Conservation (phyloP, 2,888 invertebrate genomes). For the Amphimallon solstitiale region DNA sequence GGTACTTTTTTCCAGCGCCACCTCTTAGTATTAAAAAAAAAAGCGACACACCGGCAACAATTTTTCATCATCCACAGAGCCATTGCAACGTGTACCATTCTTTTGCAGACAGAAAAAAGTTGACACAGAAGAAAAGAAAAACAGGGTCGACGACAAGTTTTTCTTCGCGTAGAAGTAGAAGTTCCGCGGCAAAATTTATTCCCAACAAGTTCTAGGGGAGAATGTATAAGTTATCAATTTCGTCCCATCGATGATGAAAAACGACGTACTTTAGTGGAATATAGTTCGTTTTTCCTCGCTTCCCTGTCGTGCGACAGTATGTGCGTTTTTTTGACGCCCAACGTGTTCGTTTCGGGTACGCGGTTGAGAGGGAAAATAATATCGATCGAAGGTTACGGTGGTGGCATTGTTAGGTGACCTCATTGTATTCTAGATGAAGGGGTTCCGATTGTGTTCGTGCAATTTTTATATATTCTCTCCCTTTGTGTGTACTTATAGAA, state of each 20-base stretch:
- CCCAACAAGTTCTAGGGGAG: conserved; percentile 26
- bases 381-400: too few relatives aligned
- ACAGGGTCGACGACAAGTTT: conserved; percentile 8
- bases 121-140: conserved; percentile 10
- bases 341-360: neutral
- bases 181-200: conserved; percentile 21
- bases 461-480: too few relatives aligned
- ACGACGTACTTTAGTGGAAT: conserved; percentile 16
- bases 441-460: too few relatives aligned
- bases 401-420: too few relatives aligned
- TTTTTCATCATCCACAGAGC: conserved; percentile 22
- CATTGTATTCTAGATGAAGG: too few relatives aligned
- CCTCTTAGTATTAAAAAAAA: neutral
- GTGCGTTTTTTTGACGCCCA: neutral
- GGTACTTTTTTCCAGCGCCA: neutral
- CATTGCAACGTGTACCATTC: conserved; percentile 1
- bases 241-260: conserved; percentile 6
- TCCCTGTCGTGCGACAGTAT: neutral
- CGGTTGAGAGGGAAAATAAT: neutral
- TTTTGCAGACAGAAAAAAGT: neutral
- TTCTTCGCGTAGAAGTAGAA: neutral
- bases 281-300: conserved; percentile 6
- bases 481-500: neutral
- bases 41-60: neutral
- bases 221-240: conserved; percentile 33